phyloP scores from a whole-genome alignment of 2,797 vertebrate species.

The Cuniculus paca region DNA sequence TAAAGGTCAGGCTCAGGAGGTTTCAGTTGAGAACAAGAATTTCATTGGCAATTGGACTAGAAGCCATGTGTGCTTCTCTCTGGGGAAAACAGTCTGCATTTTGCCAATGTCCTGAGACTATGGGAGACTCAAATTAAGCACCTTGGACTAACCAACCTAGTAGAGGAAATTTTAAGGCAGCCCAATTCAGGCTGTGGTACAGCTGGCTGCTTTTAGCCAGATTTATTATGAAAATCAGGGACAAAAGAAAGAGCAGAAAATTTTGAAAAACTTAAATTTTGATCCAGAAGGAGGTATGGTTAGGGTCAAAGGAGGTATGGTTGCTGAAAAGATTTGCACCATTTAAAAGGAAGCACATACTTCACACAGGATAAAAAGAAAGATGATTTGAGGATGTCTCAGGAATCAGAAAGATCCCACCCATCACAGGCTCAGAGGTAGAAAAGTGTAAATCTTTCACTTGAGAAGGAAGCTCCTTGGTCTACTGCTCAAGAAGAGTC shows the following conservation, averaged over 20 bases:
- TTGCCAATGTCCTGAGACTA: background rate
- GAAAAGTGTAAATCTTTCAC: background rate
- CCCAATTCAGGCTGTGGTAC: background rate
- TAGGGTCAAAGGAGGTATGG: background rate
- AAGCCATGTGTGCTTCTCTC: background rate
- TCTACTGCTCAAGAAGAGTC: background rate
- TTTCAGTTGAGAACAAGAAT: background rate
- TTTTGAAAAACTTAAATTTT: background rate
- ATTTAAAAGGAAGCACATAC: background rate
- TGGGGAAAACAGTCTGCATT: background rate
- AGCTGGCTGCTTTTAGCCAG: background rate
- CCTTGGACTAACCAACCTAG: background rate
- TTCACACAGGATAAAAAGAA: background rate
- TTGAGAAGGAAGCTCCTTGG: background rate
- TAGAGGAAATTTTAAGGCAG: background rate
- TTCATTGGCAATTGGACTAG: background rate
- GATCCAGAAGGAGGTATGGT: background rate
- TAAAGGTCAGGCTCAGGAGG: background rate
- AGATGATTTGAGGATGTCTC: background rate
- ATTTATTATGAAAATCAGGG: background rate
- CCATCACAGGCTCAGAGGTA: background rate
- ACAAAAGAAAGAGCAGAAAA: background rate
- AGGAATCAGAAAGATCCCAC: background rate
- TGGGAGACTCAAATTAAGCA: background rate
- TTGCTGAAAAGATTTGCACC: background rate